phyloP scores from a whole-genome alignment of 2,888 invertebrate species.

The Crocallis elinguaria region DNA sequence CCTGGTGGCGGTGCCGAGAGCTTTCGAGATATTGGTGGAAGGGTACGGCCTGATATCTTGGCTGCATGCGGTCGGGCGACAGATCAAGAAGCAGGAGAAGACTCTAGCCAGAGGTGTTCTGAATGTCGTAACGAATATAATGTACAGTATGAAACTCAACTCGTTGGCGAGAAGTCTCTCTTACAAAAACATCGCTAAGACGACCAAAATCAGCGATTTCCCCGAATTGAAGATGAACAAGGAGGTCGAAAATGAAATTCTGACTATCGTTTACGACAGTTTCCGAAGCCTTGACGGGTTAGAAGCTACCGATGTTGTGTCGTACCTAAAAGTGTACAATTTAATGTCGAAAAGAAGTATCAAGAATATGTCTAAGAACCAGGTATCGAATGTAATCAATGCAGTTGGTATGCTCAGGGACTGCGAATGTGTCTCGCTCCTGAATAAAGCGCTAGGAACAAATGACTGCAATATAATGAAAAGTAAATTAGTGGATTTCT shows the following conservation, averaged over 20 bases:
- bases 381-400: slow-evolving; percentile 58
- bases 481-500: slow-evolving; percentile 6
- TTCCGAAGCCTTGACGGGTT: slow-evolving; percentile 54
- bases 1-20: slow-evolving; percentile 86
- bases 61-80: slow-evolving; percentile 76
- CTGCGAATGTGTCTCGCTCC: slow-evolving; percentile 52
- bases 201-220: slow-evolving; percentile 47
- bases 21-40: slow-evolving; percentile 87
- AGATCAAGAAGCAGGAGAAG: slow-evolving; percentile 57
- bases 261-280: slow-evolving; percentile 59
- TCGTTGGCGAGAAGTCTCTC: slow-evolving; percentile 49
- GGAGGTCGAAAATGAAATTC: slow-evolving; percentile 67
- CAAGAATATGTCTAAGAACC: slow-evolving; percentile 64
- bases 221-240: slow-evolving; percentile 66
- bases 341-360: slow-evolving; percentile 63
- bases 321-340: slow-evolving; percentile 58
- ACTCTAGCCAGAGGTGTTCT: slow-evolving; percentile 53
- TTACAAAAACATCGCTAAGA: slow-evolving; percentile 33
- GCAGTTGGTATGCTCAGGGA: slow-evolving; percentile 48
- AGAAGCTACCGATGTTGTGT: slow-evolving; percentile 53
- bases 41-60: slow-evolving; percentile 90
- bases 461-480: slow-evolving; percentile 52
- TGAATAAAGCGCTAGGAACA: slow-evolving; percentile 55
- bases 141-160: slow-evolving; percentile 60
- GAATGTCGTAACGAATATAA: slow-evolving; percentile 55